These are phyloP conservation scores for Podabrus alpinus DNA, from an alignment of 2,888 invertebrate genomes.

Conservation along the genomic window DNA sequence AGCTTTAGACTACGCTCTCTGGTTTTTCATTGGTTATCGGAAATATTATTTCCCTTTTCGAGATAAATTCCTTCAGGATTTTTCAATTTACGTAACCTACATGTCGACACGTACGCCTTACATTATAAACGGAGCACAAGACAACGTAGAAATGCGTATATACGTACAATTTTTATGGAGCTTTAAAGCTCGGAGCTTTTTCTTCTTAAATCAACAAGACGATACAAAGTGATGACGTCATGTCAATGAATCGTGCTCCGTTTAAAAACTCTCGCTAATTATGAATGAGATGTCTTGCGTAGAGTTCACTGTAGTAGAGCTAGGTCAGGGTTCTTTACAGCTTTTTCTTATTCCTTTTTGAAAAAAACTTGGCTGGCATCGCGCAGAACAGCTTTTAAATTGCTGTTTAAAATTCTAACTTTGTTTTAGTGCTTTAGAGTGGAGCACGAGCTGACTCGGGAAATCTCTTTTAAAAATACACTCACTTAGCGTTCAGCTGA, in stretches of 20 bases:
- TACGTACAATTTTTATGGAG: constrained; percentile 1
- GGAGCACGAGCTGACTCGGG: constrained; percentile 44
- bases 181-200: constrained; percentile 11
- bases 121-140: not conserved
- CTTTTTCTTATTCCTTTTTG: constrained; percentile 49
- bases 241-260: constrained; percentile 45
- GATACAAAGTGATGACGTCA: constrained; percentile 39
- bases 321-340: constrained; percentile 56
- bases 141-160: not conserved
- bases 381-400: constrained; percentile 53
- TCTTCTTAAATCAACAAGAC: constrained; percentile 13
- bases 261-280: constrained; percentile 56
- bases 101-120: not conserved
- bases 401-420: constrained; percentile 57
- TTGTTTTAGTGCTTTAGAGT: constrained; percentile 52
- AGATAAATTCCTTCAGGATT: not conserved
- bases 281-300: constrained; percentile 55
- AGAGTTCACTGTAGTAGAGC: constrained; percentile 52
- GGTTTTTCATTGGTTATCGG: not conserved
- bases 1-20: constrained; percentile 45
- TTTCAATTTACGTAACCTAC: not conserved
- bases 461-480: constrained; percentile 50
- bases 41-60: not conserved
- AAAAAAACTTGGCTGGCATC: constrained; percentile 38
- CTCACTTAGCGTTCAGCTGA: constrained; percentile 47